A percentile compares a stretch with the other conserved stretches of the same genome.
These are phyloP conservation scores for Lathamus discolor DNA, from an alignment of 2,113 vertebrate species.

Conservation along the genomic window DNA sequence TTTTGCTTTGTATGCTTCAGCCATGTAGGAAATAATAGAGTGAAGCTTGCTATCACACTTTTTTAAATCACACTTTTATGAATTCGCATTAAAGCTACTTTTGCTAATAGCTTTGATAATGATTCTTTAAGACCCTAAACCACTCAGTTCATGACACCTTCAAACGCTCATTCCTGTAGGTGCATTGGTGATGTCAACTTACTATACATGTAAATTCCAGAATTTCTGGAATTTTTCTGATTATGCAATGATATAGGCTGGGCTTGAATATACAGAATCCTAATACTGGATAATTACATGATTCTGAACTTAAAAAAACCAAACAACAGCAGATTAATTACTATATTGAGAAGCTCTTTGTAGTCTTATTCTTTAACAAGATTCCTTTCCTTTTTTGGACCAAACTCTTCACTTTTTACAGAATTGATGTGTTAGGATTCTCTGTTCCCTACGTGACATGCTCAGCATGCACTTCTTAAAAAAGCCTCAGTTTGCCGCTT, in stretches of 20 bases:
- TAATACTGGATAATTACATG: neutral
- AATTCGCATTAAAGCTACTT: neutral
- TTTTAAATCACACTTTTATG: neutral
- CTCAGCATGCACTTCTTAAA: neutral
- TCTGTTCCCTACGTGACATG: neutral
- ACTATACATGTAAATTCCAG: neutral
- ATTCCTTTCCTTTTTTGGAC: neutral
- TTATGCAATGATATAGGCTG: neutral
- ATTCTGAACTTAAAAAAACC: neutral
- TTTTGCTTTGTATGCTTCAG: neutral
- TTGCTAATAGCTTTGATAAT: neutral
- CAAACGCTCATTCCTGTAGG: neutral
- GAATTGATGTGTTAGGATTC: neutral
- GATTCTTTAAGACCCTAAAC: neutral
- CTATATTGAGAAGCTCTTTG: neutral
- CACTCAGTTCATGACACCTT: neutral
- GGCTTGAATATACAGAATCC: neutral
- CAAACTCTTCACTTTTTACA: neutral
- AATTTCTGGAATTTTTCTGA: neutral
- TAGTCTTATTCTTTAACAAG: neutral
- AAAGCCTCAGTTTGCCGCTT: neutral
- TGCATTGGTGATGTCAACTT: neutral
- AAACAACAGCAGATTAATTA: neutral
- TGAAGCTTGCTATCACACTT: neutral
- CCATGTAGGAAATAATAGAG: neutral